Base-by-base conservation (phyloP, 1,140 invertebrate species). In the Listronotus bonariensis region DNA sequence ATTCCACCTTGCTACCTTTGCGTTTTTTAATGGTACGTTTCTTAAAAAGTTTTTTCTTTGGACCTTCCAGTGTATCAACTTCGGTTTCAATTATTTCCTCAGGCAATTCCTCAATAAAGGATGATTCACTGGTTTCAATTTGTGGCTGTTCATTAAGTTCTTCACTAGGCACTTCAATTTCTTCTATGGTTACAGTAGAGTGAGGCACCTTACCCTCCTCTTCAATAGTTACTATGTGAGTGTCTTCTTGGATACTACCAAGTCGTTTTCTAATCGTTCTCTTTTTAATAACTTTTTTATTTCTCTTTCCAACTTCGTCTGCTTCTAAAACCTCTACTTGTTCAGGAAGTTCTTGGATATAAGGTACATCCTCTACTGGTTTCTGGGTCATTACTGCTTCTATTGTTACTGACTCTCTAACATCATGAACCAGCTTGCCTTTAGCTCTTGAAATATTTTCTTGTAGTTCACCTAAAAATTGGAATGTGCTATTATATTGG, bases 1-100 rank as follows among this genome's bases (percentile, higher is more conserved):
- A 75, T 73, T 83, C 76, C 67, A 81, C 67, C 52, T 79, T 78
- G 7, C 74, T 70, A 17, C 79, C 73, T 45, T 69, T 74, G 8
- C 70, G 62, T 70, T 74, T 81, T 66, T 77, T 80, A 6, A 77
- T 72, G 6, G 73, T 72, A 11, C 73, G 75, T 70, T 78, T 80
- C 15, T 75, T 78, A 7, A 74, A 76, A 48, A 75, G 72, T 59
- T 77, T 80, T 57, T 76, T 76, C 60, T 77, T 78, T 68, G 74
- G 71, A 9, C 73, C 73, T 63, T 66, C 46, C 49, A 67, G 31
- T n/a, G 72, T 73, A 11, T 69, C 67, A 48, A 68, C 65, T 52
- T 71, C 51, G 15, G 74, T 74, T 68, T 82, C 77, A 6, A 69
- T 78, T 40, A 72, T 53, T 58, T 75, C 65, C 49, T 78, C 74